Conservation (phyloP, 2,888 invertebrate genomes). For the Amorpha juglandis region DNA sequence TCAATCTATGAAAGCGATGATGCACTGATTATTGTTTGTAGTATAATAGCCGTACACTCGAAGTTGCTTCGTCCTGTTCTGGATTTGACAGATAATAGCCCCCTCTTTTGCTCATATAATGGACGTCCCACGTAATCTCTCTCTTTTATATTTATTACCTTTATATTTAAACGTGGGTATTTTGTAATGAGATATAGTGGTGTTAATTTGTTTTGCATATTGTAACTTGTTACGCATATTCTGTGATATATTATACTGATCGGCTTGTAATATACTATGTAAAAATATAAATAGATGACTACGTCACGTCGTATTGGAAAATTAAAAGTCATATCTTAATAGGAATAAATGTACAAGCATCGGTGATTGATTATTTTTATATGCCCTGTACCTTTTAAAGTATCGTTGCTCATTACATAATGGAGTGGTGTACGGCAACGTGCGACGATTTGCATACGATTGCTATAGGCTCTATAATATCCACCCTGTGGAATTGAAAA, state of each 20-base stretch:
- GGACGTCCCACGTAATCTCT: constrained; percentile 1
- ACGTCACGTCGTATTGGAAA: constrained; percentile 38
- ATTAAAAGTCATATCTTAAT: constrained; percentile 63
- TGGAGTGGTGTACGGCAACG: too few species aligned
- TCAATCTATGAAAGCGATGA: too few species aligned
- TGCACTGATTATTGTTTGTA: constrained; percentile 1
- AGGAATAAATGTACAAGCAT: constrained; percentile 71
- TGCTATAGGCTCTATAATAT: too few species aligned
- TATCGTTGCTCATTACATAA: too few species aligned
- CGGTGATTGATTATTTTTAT: constrained; percentile 35
- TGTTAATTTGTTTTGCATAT: constrained; percentile 62
- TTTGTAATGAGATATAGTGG: constrained; percentile 29
- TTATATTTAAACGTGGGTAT: not conserved
- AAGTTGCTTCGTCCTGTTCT: not conserved
- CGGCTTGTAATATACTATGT: constrained; percentile 72
- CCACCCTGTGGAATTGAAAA: too few species aligned
- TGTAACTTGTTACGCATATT: constrained; percentile 75
- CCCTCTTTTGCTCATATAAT: constrained; percentile 9
- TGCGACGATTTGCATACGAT: too few species aligned
- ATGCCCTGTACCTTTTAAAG: too few species aligned
- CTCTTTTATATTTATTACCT: not conserved
- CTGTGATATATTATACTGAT: constrained; percentile 75
- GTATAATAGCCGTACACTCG: not conserved
- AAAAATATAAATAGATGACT: constrained; percentile 51
- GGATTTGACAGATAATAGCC: constrained; percentile 4